Percentiles rank a stretch among this genome's conserved stretches.
phyloP scores from a whole-genome alignment of 2,113 vertebrate genomes.

The Eulacestoma nigropectus region DNA sequence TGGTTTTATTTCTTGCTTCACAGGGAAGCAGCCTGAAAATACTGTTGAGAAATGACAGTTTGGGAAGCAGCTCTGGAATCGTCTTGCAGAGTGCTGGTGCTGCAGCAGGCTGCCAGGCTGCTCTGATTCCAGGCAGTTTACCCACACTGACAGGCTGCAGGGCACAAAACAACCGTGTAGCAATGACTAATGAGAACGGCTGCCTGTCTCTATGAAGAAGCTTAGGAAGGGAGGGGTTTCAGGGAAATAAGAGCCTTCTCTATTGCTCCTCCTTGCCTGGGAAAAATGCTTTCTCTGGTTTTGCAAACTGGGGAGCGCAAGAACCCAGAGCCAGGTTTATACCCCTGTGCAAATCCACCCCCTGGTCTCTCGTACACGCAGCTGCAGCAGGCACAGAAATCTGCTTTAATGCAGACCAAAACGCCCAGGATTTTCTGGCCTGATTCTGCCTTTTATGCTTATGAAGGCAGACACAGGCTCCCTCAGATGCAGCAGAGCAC shows the following conservation, averaged over 20 bases:
- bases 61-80: background rate
- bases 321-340: background rate
- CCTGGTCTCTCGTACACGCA: fast-evolving
- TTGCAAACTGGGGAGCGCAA: fast-evolving
- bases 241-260: background rate
- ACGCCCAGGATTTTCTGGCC: background rate
- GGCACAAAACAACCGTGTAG: background rate
- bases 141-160: background rate
- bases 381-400: background rate
- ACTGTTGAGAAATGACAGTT: background rate
- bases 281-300: background rate
- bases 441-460: background rate
- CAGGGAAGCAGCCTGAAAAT: background rate
- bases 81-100: background rate
- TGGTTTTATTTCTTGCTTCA: background rate
- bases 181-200: background rate
- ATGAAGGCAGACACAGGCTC: background rate
- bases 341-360: background rate
- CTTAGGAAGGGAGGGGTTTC: background rate
- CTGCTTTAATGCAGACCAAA: background rate
- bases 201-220: background rate
- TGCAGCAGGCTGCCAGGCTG: background rate
- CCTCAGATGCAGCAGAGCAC: fast-evolving
- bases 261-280: background rate
- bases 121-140: background rate